These are phyloP conservation scores for Sepioteuthis lessoniana DNA, from an alignment of 2,888 invertebrate species.

Conservation along the genomic window DNA sequence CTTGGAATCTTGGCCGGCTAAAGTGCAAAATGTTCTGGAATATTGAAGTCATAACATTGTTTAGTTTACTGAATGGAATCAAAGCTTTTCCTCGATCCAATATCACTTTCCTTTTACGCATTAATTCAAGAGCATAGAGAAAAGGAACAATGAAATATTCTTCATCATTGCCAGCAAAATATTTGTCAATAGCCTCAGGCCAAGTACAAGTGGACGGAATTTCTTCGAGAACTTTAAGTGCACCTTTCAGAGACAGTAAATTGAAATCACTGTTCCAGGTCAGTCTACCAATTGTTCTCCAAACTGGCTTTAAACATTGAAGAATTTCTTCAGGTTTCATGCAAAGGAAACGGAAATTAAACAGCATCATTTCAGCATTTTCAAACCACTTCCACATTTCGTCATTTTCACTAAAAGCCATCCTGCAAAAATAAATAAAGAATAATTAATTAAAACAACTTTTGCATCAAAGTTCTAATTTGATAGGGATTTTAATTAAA, in stretches of 20 bases:
- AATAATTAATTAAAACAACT: no score
- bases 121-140: constrained; percentile 78
- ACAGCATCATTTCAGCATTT: constrained; percentile 63
- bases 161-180: constrained; percentile 55
- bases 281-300: not conserved
- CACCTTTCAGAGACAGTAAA: not conserved
- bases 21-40: constrained; percentile 57
- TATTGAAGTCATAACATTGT: constrained; percentile 58
- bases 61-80: constrained; percentile 76
- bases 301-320: constrained; percentile 53
- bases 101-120: constrained; percentile 78
- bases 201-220: constrained; percentile 51
- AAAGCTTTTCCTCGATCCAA: constrained; percentile 78
- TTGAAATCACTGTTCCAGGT: not conserved
- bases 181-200: constrained; percentile 56
- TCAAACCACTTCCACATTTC: constrained; percentile 60
- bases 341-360: constrained; percentile 63
- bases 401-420: constrained; percentile 56
- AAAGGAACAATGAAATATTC: constrained; percentile 78
- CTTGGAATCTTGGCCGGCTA: constrained; percentile 46
- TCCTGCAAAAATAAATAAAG: not conserved
- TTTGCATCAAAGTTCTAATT: no score
- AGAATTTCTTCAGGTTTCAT: constrained; percentile 64
- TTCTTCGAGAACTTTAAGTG: constrained; percentile 35
- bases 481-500: no score